Percentiles rank a stretch among this genome's conserved stretches.
phyloP scores from a whole-genome alignment of 2,888 invertebrate genomes.

The Orthonychiurus folsomi region DNA sequence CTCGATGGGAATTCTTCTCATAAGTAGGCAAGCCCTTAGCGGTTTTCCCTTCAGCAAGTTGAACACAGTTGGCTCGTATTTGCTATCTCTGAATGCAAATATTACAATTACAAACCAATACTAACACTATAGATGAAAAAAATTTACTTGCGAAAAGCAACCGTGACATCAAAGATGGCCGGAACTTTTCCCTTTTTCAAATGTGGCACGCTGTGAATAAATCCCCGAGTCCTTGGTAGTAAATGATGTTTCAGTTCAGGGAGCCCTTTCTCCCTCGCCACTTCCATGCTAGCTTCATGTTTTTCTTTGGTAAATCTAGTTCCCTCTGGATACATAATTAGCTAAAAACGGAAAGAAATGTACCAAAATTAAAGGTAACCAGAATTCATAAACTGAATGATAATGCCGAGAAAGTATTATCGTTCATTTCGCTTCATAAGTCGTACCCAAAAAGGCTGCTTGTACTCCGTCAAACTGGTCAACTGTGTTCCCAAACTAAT shows the following conservation, averaged over 20 bases:
- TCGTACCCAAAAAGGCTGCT: slow-evolving; percentile 78
- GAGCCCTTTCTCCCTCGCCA: slow-evolving; percentile 75
- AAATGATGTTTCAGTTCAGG: slow-evolving; percentile 79
- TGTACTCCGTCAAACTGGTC: slow-evolving; percentile 72
- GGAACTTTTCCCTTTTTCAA: slow-evolving; percentile 65
- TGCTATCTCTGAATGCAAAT: slow-evolving; percentile 4
- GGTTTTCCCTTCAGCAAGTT: slow-evolving; percentile 51
- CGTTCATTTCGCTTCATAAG: neutral
- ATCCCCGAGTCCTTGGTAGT: slow-evolving; percentile 90
- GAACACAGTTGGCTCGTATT: slow-evolving; percentile 31
- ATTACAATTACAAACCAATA: slow-evolving; percentile 43
- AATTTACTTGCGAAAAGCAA: slow-evolving; percentile 43
- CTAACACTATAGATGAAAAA: slow-evolving; percentile 65
- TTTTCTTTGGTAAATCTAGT: slow-evolving; percentile 82
- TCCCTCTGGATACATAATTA: slow-evolving; percentile 84
- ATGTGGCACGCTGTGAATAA: slow-evolving; percentile 72
- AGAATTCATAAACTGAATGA: neutral
- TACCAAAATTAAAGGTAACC: slow-evolving; percentile 6
- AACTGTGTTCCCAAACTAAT: slow-evolving; percentile 71
- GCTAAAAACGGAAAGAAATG: slow-evolving; percentile 47
- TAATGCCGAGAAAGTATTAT: neutral
- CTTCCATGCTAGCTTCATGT: slow-evolving; percentile 75
- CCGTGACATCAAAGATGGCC: slow-evolving; percentile 68
- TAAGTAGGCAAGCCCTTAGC: slow-evolving; percentile 63
- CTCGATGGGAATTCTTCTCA: slow-evolving; percentile 71